Base-by-base conservation (phyloP, 2,797 vertebrate genomes). In the Borostomias antarcticus region DNA sequence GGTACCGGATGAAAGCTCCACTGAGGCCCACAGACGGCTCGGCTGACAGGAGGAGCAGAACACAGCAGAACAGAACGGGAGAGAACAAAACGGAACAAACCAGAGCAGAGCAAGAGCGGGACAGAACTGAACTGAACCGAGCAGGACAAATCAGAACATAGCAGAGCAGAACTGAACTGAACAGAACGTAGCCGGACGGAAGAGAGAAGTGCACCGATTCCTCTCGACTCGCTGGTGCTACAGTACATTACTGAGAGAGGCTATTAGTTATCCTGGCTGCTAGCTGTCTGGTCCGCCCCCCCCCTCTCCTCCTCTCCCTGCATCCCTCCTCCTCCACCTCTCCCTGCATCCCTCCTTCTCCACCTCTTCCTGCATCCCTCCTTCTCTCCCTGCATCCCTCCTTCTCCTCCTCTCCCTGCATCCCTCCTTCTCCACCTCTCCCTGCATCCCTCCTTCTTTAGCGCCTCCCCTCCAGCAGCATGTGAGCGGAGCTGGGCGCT, bases 261-360 rank as follows among this genome's bases (percentile, higher is more conserved):
- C 54, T 32, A 69, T 69, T 50, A 30, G 63, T 74, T 64, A 57
- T 64, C 62, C 51, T 53, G 26, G 57, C 58, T 50, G 29, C 59
- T 26, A 53, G 30, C 17, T 69, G 50, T 51, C 66, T 54, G 28
- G n/a, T 21, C 2, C 29, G 37, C 26, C 54, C 5, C 13, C 33
- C 17, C 30, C 51, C 30, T 9, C 57, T 45, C 52, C 5, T 13
- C 26, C n/a, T 30, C 51, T 32, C 8, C 63, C 53, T 52, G 28
- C 68, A n/a, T 17, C 15, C n/a, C 40, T 3, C 3, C 15, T 17
- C 5, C 40, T 17, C 40, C 15, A 11, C 2, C 5, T 5, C 33
- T n/a, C 45, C 43, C 45, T 6, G 50, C 53, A 15, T 17, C 40
- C n/a, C 40, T 5, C 40, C 1, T 17, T 6, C 40, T 17, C 37